phyloP scores from a whole-genome alignment of 1,140 invertebrate species.

The Solenopsis invicta region DNA sequence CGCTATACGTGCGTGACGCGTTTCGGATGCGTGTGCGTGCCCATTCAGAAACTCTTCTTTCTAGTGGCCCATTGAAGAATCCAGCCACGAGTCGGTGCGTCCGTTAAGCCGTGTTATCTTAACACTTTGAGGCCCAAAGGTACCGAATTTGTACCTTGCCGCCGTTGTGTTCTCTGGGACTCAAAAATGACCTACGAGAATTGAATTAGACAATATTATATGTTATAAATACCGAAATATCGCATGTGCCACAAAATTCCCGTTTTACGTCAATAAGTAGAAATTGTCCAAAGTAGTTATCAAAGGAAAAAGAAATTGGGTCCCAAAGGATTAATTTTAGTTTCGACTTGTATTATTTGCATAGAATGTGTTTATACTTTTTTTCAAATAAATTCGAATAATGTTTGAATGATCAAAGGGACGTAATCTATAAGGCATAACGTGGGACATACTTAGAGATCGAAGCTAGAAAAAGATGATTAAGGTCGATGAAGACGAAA shows the following conservation, averaged over 20 bases:
- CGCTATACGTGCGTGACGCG: not conserved
- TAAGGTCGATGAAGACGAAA: constrained; percentile 76
- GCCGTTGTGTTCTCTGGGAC: too few relatives aligned
- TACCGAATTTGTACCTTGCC: constrained; percentile 22
- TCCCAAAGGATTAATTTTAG: not conserved
- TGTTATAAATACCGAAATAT: not conserved
- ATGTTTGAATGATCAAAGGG: not conserved
- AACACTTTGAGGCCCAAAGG: constrained; percentile 36
- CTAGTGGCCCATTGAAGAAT: constrained; percentile 76
- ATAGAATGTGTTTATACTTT: not conserved
- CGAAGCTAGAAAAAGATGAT: constrained; percentile 56
- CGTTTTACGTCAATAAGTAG: too few relatives aligned
- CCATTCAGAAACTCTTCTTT: constrained; percentile 72
- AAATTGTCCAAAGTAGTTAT: too few relatives aligned
- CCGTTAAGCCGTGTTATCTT: constrained; percentile 67
- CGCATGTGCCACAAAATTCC: too few relatives aligned
- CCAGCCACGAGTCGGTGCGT: constrained; percentile 45
- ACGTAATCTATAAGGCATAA: not conserved
- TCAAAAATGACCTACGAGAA: not conserved
- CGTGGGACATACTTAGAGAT: constrained; percentile 4
- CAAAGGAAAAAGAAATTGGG: too few relatives aligned
- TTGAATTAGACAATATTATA: not conserved
- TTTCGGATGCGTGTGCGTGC: constrained; percentile 52
- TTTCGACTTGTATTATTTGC: not conserved
- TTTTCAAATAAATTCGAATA: not conserved